Percentiles rank a stretch among this genome's conserved stretches.
phyloP scores from a whole-genome alignment of 2,888 invertebrate genomes.

The Synergus itoensis region DNA sequence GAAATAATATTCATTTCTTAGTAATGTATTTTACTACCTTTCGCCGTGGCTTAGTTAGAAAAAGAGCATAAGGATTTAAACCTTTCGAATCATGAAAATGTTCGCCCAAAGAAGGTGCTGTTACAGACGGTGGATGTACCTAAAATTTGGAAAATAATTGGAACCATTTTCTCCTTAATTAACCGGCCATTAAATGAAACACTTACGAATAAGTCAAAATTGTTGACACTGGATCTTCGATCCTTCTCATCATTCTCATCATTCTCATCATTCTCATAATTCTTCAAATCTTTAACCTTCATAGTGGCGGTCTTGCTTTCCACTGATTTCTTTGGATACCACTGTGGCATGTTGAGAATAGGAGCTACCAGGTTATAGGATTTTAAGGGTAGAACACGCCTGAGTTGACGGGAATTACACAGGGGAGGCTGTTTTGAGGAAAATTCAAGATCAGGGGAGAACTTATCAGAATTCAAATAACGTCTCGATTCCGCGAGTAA shows the following conservation, averaged over 20 bases:
- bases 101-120: conserved; percentile 45
- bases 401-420: conserved; percentile 65
- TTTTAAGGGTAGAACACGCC: conserved; percentile 63
- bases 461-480: conserved; percentile 62
- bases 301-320: not conserved
- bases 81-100: conserved; percentile 41
- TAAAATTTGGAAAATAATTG: conserved; percentile 47
- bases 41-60: conserved; percentile 68
- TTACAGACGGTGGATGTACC: conserved; percentile 69
- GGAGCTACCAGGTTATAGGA: conserved; percentile 69
- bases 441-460: conserved; percentile 64
- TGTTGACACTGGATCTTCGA: not conserved
- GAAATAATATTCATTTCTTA: too few species aligned
- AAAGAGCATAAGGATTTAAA: conserved; percentile 69
- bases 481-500: conserved; percentile 68
- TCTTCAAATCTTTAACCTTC: not conserved
- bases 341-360: conserved; percentile 66
- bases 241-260: conserved; percentile 25
- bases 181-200: not conserved
- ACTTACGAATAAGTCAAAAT: not conserved
- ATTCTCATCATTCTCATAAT: conserved; percentile 34
- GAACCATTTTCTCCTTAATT: not conserved
- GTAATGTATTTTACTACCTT: conserved; percentile 61
- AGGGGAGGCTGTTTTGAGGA: conserved; percentile 66
- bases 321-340: conserved; percentile 49